Percentiles rank a stretch among this genome's conserved stretches.
Conservation (phyloP, 2,113 vertebrate genomes). For the Pelobates fuscus region DNA sequence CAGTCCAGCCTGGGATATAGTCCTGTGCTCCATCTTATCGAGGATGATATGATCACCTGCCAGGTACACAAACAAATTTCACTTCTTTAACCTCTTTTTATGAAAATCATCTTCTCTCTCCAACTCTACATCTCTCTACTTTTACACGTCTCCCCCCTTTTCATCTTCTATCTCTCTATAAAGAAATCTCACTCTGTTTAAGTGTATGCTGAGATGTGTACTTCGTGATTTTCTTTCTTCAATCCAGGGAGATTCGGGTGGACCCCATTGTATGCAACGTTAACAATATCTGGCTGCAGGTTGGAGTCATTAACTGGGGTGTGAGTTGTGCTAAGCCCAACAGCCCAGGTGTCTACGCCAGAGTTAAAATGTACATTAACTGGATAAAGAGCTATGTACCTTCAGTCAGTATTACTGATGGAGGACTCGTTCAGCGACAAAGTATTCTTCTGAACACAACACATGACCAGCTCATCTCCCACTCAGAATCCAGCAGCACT, state of each 20-base stretch:
- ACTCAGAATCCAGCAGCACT: background rate
- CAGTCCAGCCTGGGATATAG: background rate
- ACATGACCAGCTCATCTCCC: background rate
- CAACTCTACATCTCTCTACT: too few relatives aligned
- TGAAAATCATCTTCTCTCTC: background rate
- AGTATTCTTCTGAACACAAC: background rate
- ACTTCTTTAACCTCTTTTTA: background rate
- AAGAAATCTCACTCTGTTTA: too few relatives aligned
- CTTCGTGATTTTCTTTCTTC: too few relatives aligned
- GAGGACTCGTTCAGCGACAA: too few relatives aligned
- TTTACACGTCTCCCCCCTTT: too few relatives aligned
- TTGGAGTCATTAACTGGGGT: conserved; percentile 65
- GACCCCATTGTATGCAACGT: conserved; percentile 63
- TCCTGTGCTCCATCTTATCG: conserved; percentile 46
- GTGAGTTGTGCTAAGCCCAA: conserved; percentile 61
- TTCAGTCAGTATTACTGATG: background rate
- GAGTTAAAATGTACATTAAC: conserved; percentile 52
- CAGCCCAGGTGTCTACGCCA: conserved; percentile 61
- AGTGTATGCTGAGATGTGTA: too few relatives aligned
- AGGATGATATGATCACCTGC: conserved; percentile 52
- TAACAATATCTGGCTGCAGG: conserved; percentile 57
- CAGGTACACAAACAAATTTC: conserved; percentile 43
- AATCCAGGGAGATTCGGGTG: conserved; percentile 67
- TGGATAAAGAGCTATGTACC: conserved; percentile 55
- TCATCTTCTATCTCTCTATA: too few relatives aligned